Percentiles rank a stretch among this genome's conserved stretches.
Conservation (phyloP, 2,797 vertebrate species). For the Aviceda leuphotes region DNA sequence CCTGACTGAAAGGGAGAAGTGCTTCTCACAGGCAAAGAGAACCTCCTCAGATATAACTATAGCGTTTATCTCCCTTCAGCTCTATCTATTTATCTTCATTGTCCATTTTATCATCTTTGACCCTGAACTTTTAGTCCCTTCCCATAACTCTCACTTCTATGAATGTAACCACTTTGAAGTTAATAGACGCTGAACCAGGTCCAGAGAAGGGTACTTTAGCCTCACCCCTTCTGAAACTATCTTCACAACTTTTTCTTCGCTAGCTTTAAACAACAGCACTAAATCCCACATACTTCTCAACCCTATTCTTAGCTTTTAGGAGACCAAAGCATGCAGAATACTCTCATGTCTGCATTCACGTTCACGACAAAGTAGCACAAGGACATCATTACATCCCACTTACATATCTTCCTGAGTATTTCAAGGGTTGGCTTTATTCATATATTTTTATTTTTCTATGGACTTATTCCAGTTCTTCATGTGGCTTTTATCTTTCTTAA, state of each 20-base stretch:
- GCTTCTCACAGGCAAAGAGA: conserved; percentile 7
- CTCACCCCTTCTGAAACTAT: not conserved
- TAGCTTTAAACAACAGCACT: not conserved
- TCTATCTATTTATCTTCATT: not conserved
- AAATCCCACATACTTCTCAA: not conserved
- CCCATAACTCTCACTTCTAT: not conserved
- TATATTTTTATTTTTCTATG: not conserved
- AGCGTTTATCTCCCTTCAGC: not conserved
- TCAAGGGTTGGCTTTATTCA: not conserved
- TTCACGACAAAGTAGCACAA: not conserved
- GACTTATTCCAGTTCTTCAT: not conserved
- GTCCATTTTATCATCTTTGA: conserved; percentile 23
- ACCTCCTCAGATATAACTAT: not conserved
- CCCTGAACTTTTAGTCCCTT: conserved; percentile 6
- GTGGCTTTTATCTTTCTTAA: not conserved
- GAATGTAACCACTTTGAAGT: not conserved
- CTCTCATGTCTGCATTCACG: not conserved
- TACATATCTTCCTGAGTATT: not conserved
- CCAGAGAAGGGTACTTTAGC: not conserved
- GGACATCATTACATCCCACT: not conserved
- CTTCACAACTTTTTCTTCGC: not conserved
- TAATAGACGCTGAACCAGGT: not conserved
- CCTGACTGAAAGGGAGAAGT: not conserved
- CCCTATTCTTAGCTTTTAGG: not conserved
- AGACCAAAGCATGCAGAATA: not conserved